phyloP scores from a whole-genome alignment of 2,888 invertebrate genomes.

The Alsophila aescularia region DNA sequence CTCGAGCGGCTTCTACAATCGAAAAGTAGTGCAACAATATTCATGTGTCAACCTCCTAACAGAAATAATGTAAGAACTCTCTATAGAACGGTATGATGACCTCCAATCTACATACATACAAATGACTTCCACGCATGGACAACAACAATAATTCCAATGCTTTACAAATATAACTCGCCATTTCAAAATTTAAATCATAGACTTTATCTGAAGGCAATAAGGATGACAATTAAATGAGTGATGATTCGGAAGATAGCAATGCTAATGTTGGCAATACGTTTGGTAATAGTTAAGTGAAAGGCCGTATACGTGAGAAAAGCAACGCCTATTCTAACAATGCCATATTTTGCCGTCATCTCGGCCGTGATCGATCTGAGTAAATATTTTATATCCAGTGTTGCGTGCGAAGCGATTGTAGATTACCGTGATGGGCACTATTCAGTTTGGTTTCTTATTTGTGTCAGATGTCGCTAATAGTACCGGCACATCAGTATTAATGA shows the following conservation, averaged over 20 bases:
- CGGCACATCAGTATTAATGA: conserved; percentile 9
- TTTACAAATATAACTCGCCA: conserved; percentile 45
- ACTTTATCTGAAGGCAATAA: conserved; percentile 43
- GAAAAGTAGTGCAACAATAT: conserved; percentile 60
- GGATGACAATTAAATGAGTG: conserved; percentile 45
- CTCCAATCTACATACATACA: conserved; percentile 80
- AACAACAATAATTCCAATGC: conserved; percentile 75
- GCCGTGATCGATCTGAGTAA: conserved; percentile 78
- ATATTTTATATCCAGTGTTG: conserved; percentile 72
- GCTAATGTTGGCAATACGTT: conserved; percentile 53
- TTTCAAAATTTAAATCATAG: neutral
- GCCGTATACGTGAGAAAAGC: conserved; percentile 79
- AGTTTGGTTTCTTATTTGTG: conserved; percentile 35
- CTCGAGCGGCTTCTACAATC: conserved; percentile 41
- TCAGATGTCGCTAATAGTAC: conserved; percentile 27
- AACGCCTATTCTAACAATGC: conserved; percentile 79
- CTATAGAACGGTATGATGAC: conserved; percentile 75
- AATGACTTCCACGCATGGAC: conserved; percentile 79
- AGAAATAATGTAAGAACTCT: conserved; percentile 65
- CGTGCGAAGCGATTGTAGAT: conserved; percentile 65
- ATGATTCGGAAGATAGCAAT: conserved; percentile 18
- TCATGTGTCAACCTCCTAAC: conserved; percentile 62
- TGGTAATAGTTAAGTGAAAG: conserved; percentile 82
- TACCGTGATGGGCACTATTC: conserved; percentile 36
- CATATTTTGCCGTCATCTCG: conserved; percentile 77